Evolutionary conservation across 2,113 vertebrate genomes (phyloP).

Genomic region (Calypte anna): DNA sequence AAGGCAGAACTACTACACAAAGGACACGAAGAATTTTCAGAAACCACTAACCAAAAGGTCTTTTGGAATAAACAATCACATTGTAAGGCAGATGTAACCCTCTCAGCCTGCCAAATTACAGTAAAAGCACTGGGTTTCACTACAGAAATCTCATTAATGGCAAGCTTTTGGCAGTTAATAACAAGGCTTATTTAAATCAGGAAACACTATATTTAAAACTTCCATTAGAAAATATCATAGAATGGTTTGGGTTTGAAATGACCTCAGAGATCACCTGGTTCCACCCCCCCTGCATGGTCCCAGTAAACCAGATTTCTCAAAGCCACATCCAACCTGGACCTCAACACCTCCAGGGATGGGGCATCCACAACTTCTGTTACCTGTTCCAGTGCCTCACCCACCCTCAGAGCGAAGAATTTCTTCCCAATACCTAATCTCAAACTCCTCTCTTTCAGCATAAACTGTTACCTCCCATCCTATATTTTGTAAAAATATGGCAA

Average conservation of each 20-base stretch:
- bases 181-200: background rate
- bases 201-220: background rate
- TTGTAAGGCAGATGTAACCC: background rate
- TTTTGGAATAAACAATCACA: background rate
- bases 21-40: background rate
- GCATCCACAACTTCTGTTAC: no score
- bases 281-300: no score
- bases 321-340: no score
- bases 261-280: no score
- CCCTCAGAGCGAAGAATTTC: no score
- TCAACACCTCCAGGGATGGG: no score
- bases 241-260: no score
- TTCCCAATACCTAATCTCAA: no score
- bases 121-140: background rate
- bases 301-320: no score
- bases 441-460: no score
- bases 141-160: background rate
- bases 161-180: background rate
- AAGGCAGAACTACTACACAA: background rate
- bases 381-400: no score
- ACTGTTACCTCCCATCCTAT: no score
- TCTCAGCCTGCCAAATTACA: background rate
- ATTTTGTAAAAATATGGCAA: background rate
- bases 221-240: background rate
- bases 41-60: background rate